Percentiles rank a stretch among this genome's conserved stretches.
Conservation (phyloP, 2,888 invertebrate genomes). For the Cristatella mucedo region DNA sequence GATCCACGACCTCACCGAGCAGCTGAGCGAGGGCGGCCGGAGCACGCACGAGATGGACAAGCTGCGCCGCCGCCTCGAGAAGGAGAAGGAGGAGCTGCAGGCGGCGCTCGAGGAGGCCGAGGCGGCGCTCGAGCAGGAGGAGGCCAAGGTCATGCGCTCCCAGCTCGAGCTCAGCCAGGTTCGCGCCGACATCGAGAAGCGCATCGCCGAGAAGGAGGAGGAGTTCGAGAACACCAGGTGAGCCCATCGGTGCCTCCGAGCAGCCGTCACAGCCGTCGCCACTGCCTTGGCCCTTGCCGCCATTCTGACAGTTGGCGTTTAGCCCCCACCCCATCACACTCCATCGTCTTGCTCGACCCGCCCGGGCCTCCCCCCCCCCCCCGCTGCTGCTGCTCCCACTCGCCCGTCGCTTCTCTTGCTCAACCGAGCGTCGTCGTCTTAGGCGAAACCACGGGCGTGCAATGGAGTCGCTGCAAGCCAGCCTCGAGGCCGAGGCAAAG, state of each 20-base stretch:
- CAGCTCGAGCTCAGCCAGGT: conserved; percentile 96
- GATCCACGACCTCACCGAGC: conserved; percentile 97
- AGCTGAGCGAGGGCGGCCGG: conserved; percentile 97
- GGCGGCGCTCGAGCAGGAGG: conserved; percentile 96
- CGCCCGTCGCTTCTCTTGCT: too few relatives aligned
- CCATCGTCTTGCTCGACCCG: too few relatives aligned
- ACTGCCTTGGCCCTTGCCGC: too few relatives aligned
- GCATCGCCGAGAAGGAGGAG: conserved; percentile 99
- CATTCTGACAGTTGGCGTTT: too few relatives aligned
- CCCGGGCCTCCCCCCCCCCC: too few relatives aligned
- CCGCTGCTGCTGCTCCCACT: too few relatives aligned
- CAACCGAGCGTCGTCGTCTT: too few relatives aligned
- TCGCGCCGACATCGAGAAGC: conserved; percentile 95
- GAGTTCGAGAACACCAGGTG: conserved; percentile 94
- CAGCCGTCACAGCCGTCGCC: too few relatives aligned
- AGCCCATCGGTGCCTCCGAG: too few relatives aligned
- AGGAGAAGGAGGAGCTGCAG: conserved; percentile 98
- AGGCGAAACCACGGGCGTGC: conserved; percentile 99
- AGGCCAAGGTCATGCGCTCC: conserved; percentile 76
- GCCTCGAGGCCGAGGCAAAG: conserved; percentile 96
- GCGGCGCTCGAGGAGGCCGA: conserved; percentile 98
- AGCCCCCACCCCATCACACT: too few relatives aligned
- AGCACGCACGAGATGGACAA: conserved; percentile 99
- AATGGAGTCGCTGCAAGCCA: conserved; percentile 98
- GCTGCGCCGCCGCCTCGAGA: conserved; percentile 90